Base-by-base conservation (phyloP, 2,888 invertebrate genomes). In the Mythimna impura region DNA sequence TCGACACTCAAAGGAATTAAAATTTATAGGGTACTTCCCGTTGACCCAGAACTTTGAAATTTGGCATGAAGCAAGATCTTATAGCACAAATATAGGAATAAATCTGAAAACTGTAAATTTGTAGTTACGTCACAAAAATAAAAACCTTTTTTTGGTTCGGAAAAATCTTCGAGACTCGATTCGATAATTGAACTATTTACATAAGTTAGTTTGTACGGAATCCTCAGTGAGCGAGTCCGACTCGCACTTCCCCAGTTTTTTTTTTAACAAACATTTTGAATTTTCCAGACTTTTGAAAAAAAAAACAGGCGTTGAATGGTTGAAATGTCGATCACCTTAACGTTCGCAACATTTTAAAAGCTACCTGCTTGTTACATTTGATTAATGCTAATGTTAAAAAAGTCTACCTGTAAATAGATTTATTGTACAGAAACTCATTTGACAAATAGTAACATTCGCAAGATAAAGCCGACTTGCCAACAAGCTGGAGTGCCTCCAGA, bases 391-490 rank as follows among this genome's bases (percentile, higher is more conserved):
- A 9, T 66, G 40, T 50, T 62, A 50, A 17, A 12, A 64, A 50
- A 69, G n/a, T 61, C 50, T 57, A 62, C 50, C 20, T 65, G 68
- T n/a, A 67, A 75, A 75, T 78, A 61, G 52, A 80, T 76, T 69
- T 69, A 78, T 78, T 80, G 52, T 50, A 40, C 57, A 40, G 61
- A 80, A 76, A 65, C 30, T 47, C 55, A 65, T 76, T 76, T 81
- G 65, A 76, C 50, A 70, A 70, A 76, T 66, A 69, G 36, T 76
- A 50, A 50, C 30, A 63, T 69, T 81, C 43, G 43, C 66, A 58
- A 70, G 63, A 64, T 79, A 81, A 70, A 57, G 55, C 22, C 57
- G 64, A 47, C 70, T 76, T 81, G 81, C 70, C 81, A 79, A 81
- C 64, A 57, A 67, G 60, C 77, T 22, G 55, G 58, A 66, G 63